phyloP scores from a whole-genome alignment of 1,140 invertebrate species.

The Drosophila busckii region DNA sequence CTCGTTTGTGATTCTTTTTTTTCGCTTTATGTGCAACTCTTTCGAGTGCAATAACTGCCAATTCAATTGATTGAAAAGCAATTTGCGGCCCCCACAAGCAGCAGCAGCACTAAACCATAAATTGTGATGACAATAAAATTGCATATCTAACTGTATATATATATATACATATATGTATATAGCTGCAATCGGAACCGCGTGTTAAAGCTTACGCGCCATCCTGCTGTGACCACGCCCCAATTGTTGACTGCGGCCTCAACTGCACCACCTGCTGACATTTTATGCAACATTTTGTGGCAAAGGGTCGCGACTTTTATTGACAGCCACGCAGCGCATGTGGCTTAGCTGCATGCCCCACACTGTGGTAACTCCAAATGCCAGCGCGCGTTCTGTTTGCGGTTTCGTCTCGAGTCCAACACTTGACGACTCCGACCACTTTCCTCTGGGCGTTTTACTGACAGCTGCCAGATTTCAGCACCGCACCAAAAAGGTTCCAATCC shows the following conservation, averaged over 20 bases:
- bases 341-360: neutral
- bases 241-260: slow-evolving; percentile 7
- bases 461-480: slow-evolving; percentile 13
- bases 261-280: slow-evolving; percentile 25
- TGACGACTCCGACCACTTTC: neutral
- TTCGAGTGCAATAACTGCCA: slow-evolving; percentile 67
- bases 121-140: slow-evolving; percentile 55
- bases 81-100: slow-evolving; percentile 48
- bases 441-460: slow-evolving; percentile 29
- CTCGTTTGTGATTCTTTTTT: too few species aligned
- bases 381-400: too few species aligned
- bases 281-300: slow-evolving; percentile 42
- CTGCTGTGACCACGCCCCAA: slow-evolving; percentile 12
- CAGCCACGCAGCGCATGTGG: slow-evolving; percentile 14
- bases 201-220: slow-evolving; percentile 12
- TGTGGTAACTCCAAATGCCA: neutral
- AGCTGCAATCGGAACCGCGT: slow-evolving; percentile 25
- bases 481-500: neutral
- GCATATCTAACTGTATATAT: slow-evolving; percentile 35
- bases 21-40: slow-evolving; percentile 29
- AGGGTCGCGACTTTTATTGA: slow-evolving; percentile 26
- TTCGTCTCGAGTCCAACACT: slow-evolving; percentile 4
- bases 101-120: slow-evolving; percentile 48
- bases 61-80: slow-evolving; percentile 75
- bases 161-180: neutral